A percentile compares a stretch with the other conserved stretches of the same genome.
phyloP scores from a whole-genome alignment of 2,797 vertebrate species.

The Manis crassicaudata region DNA sequence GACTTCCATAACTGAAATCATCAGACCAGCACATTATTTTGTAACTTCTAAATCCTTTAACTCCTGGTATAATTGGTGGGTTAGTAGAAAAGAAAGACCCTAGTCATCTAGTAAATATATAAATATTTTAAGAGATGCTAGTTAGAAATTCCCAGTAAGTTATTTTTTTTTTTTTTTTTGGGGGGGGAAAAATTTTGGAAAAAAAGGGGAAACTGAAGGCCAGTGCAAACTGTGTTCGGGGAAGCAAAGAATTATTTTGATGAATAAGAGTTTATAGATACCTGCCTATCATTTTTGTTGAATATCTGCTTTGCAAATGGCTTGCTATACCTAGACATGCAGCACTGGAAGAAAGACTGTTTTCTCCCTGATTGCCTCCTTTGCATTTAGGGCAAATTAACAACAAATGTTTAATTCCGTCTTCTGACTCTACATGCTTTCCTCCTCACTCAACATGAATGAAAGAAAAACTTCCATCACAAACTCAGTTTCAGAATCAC shows the following conservation, averaged over 20 bases:
- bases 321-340: background rate
- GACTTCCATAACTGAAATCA: slow-evolving; percentile 58
- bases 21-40: slow-evolving; percentile 51
- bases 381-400: background rate
- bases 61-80: slow-evolving; percentile 46
- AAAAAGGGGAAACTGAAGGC: background rate
- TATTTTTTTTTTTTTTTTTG: background rate
- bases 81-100: background rate
- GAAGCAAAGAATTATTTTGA: background rate
- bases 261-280: background rate
- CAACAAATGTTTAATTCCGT: background rate
- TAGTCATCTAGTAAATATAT: background rate
- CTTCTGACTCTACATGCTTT: background rate
- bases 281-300: background rate
- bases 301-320: background rate
- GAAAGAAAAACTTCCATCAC: background rate
- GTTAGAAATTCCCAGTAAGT: background rate
- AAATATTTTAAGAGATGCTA: background rate
- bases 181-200: background rate
- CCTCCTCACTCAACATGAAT: background rate
- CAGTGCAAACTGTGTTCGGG: background rate
- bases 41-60: slow-evolving; percentile 38
- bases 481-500: background rate
- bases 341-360: background rate
- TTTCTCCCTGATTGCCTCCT: background rate